These are phyloP conservation scores for Callospermophilus lateralis DNA, from an alignment of 2,113 vertebrate genomes.

Conservation along the genomic window DNA sequence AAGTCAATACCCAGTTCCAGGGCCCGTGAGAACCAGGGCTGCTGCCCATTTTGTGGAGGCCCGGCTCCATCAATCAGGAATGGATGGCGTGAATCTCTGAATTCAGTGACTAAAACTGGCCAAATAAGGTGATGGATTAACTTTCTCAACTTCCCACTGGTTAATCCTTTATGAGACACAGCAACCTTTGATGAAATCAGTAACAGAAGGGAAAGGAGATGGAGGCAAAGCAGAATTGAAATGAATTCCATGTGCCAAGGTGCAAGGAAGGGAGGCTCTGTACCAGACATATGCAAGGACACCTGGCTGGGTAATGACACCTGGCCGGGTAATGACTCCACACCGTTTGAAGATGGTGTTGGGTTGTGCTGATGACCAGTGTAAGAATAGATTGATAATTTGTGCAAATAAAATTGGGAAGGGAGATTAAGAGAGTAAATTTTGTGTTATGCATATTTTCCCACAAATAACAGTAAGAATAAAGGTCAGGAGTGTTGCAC, in stretches of 20 bases:
- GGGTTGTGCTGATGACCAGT: accelerated
- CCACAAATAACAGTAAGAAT: neutral
- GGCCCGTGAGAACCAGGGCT: neutral
- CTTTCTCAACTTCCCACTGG: neutral
- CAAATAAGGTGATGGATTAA: neutral
- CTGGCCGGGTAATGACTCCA: neutral
- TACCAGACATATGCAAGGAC: accelerated
- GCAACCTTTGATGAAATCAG: neutral
- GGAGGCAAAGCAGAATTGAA: neutral
- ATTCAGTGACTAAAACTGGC: neutral
- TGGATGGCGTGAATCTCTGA: neutral
- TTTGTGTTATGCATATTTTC: neutral
- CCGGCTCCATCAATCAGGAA: neutral
- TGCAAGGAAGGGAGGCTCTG: no score
- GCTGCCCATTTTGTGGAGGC: neutral
- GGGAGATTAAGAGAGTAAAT: neutral
- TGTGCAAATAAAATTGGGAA: neutral
- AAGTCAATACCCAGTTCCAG: neutral
- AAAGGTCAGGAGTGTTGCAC: accelerated
- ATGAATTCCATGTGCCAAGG: no score
- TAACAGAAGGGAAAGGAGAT: neutral
- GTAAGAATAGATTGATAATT: neutral
- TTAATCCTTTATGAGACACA: neutral
- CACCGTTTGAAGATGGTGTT: no score
- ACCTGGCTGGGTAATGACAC: no score